phyloP scores from a whole-genome alignment of 2,888 invertebrate species.

The Tachystola acroxantha region DNA sequence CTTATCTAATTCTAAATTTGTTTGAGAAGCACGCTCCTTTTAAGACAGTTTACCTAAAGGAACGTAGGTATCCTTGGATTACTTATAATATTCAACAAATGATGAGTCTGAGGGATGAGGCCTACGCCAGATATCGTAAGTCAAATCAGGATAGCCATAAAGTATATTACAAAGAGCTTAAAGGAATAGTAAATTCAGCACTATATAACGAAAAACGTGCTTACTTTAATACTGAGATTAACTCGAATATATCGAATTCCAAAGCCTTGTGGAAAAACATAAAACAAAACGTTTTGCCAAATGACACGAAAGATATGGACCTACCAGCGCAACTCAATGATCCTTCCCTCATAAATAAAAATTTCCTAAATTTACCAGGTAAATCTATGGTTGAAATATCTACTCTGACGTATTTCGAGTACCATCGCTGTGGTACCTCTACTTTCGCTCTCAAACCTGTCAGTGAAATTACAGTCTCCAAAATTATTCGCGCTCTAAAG shows the following conservation, averaged over 20 bases:
- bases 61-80: slow-evolving; percentile 10
- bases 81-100: slow-evolving; percentile 8
- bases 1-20: slow-evolving; percentile 4
- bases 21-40: slow-evolving; percentile 11
- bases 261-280: slow-evolving; percentile 13
- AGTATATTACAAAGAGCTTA: slow-evolving; percentile 9
- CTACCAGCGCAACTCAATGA: slow-evolving; percentile 10
- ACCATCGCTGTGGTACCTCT: slow-evolving; percentile 1
- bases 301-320: not conserved
- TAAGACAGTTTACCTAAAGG: slow-evolving; percentile 1
- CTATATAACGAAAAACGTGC: slow-evolving; percentile 7
- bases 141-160: slow-evolving; percentile 4
- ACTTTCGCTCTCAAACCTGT: slow-evolving; percentile 8
- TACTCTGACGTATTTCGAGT: slow-evolving; percentile 7
- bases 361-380: slow-evolving; percentile 11
- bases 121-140: slow-evolving; percentile 1
- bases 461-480: slow-evolving; percentile 1
- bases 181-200: slow-evolving; percentile 4
- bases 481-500: slow-evolving; percentile 8
- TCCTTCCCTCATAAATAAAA: slow-evolving; percentile 7
- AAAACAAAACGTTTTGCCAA: slow-evolving; percentile 1
- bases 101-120: slow-evolving; percentile 10
- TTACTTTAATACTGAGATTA: slow-evolving; percentile 12
- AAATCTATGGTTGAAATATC: not conserved
- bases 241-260: slow-evolving; percentile 6